Evolutionary conservation across 2,113 vertebrate genomes (phyloP).

Genomic region (Lutjanus erythropterus): DNA sequence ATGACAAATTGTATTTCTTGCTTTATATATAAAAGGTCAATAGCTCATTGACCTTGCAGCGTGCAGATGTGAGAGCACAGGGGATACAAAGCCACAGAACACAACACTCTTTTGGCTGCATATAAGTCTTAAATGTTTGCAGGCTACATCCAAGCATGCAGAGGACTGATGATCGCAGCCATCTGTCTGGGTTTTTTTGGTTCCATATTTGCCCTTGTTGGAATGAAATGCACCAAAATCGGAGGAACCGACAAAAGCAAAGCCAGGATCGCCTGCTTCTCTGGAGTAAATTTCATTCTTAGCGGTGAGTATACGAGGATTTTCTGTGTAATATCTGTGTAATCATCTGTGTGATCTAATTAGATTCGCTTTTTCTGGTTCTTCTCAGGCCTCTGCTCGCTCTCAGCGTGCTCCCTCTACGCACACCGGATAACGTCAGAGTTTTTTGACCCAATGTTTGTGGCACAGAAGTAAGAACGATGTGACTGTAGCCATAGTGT

Average conservation of each 20-base stretch:
- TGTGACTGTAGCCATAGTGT: not conserved
- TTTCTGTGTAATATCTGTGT: conserved; percentile 4
- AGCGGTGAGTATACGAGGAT: conserved; percentile 85
- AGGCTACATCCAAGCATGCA: conserved; percentile 97
- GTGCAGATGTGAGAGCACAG: not conserved
- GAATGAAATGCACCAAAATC: conserved; percentile 98
- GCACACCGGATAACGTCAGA: conserved; percentile 96
- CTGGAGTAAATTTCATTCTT: conserved; percentile 91
- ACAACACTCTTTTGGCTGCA: not conserved
- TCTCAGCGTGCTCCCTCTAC: conserved; percentile 94
- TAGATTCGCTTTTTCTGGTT: not conserved
- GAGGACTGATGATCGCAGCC: conserved; percentile 94
- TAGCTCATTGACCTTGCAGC: conserved; percentile 34
- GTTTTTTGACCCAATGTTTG: conserved; percentile 94
- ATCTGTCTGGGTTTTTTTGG: conserved; percentile 95
- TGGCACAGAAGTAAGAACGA: conserved; percentile 94
- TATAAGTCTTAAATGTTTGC: conserved; percentile 25
- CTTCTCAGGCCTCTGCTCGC: conserved; percentile 90
- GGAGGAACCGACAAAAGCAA: conserved; percentile 93
- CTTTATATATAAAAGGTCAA: conserved; percentile 56
- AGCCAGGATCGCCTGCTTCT: conserved; percentile 90
- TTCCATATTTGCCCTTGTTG: conserved; percentile 89
- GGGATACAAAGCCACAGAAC: not conserved
- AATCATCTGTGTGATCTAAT: not conserved
- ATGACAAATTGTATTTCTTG: conserved; percentile 59